Evolutionary conservation across 2,113 vertebrate species (phyloP).

Genomic region (Charadrius vociferus): DNA sequence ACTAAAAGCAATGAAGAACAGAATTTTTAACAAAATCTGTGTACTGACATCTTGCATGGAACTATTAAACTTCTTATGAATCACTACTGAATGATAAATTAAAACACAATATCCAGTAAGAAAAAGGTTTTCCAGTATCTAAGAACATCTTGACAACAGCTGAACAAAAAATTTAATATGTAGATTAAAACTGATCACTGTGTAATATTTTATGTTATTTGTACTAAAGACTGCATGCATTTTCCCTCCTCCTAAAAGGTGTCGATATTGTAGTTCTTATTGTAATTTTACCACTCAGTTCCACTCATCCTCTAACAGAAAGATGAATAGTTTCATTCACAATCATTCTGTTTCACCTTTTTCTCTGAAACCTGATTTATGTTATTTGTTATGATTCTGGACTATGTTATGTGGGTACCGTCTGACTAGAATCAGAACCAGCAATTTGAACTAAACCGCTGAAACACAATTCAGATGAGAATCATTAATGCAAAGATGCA

Average conservation of each 20-base stretch:
- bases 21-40: neutral
- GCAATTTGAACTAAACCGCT: neutral
- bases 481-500: neutral
- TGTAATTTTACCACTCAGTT: neutral
- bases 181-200: neutral
- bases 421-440: neutral
- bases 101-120: neutral
- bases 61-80: neutral
- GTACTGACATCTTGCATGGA: neutral
- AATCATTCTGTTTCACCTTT: neutral
- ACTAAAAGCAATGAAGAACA: neutral
- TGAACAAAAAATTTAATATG: neutral
- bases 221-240: neutral
- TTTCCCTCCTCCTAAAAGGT: neutral
- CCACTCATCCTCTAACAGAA: neutral
- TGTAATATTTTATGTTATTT: neutral
- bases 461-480: neutral
- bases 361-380: neutral
- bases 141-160: neutral
- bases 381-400: neutral
- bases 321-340: neutral
- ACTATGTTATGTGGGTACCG: neutral
- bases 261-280: neutral
- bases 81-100: neutral
- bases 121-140: neutral